Conservation (phyloP, 2,113 vertebrate genomes). For the Tragelaphus imberbis region DNA sequence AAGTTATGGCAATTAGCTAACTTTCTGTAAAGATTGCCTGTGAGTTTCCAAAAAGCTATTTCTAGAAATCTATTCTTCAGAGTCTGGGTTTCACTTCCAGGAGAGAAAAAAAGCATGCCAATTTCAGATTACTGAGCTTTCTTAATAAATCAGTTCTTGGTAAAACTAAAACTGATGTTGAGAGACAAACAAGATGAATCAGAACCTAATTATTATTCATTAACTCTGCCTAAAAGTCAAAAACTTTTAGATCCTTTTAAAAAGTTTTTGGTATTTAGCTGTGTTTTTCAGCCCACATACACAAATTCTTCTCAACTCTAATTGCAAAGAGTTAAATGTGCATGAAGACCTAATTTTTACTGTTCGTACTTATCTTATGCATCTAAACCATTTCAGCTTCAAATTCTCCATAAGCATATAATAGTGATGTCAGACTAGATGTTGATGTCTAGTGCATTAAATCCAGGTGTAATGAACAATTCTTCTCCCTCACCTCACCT, state of each 20-base stretch:
- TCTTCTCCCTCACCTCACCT: neutral
- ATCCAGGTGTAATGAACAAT: neutral
- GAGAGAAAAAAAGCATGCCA: slow-evolving; percentile 5
- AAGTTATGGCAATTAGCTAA: neutral
- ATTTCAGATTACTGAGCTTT: slow-evolving; percentile 22
- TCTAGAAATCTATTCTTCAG: neutral
- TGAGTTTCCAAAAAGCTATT: neutral
- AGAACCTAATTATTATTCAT: neutral
- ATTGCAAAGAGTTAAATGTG: neutral
- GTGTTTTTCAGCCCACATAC: neutral
- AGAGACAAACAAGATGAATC: slow-evolving; percentile 26
- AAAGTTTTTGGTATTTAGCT: neutral
- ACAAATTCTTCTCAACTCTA: neutral
- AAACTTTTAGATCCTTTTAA: neutral
- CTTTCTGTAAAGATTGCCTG: slow-evolving; percentile 10
- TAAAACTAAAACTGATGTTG: slow-evolving; percentile 17
- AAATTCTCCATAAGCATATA: neutral
- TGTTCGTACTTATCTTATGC: neutral
- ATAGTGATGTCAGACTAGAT: neutral
- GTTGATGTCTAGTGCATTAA: neutral
- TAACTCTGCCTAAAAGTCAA: neutral
- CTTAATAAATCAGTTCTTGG: slow-evolving; percentile 3
- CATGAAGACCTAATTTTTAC: neutral
- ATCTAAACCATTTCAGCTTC: neutral
- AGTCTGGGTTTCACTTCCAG: slow-evolving; percentile 5